Conservation (phyloP, 2,888 invertebrate genomes). For the Mimumesa dahlbomi region DNA sequence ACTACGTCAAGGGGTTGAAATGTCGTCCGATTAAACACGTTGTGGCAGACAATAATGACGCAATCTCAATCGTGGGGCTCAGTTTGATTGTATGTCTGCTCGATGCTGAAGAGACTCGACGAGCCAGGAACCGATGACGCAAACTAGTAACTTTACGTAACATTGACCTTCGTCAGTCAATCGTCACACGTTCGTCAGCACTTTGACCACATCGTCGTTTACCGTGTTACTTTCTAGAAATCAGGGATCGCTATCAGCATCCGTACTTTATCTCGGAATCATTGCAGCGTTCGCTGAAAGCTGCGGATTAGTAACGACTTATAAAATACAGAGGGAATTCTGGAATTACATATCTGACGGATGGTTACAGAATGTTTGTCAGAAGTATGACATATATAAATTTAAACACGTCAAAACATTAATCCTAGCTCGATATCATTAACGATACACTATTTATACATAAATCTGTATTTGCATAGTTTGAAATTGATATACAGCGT, state of each 20-base stretch:
- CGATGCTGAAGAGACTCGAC: slow-evolving; percentile 32
- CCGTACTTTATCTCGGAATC: background rate
- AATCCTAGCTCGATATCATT: no score
- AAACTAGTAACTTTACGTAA: slow-evolving; percentile 70
- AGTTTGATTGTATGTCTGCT: slow-evolving; percentile 22
- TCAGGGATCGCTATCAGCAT: background rate
- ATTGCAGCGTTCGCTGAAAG: no score
- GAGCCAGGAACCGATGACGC: slow-evolving; percentile 54
- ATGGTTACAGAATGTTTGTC: no score
- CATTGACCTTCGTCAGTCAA: slow-evolving; percentile 74
- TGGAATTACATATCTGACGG: no score
- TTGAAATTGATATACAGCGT: no score
- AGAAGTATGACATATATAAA: no score
- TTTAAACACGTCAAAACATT: no score
- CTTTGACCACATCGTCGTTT: slow-evolving; percentile 43
- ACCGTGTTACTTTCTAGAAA: slow-evolving; percentile 17
- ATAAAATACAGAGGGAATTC: no score
- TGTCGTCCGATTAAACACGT: background rate
- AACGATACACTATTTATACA: no score
- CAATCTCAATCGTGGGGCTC: slow-evolving; percentile 26
- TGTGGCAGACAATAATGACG: slow-evolving; percentile 23
- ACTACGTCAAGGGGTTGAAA: background rate
- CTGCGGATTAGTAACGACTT: no score
- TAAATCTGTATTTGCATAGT: no score
- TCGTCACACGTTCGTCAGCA: slow-evolving; percentile 70